Evolutionary conservation across 2,113 vertebrate species (phyloP).

Genomic region (Smithornis capensis): DNA sequence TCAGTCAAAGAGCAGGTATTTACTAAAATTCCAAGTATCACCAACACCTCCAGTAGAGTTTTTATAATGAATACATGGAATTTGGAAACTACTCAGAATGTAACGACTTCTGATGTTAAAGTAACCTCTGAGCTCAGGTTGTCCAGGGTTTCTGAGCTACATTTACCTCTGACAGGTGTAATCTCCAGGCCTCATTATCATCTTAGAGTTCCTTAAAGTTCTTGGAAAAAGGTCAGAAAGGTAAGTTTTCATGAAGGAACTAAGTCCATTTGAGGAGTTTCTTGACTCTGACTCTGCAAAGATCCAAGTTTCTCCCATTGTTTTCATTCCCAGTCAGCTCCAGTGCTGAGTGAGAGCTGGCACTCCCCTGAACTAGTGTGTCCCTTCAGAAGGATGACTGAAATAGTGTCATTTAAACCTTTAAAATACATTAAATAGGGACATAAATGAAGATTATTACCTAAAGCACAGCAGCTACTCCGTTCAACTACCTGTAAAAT

Average conservation of each 20-base stretch:
- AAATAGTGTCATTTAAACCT: neutral
- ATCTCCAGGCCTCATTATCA: neutral
- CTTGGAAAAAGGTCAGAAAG: neutral
- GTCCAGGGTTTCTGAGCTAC: neutral
- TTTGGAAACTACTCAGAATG: neutral
- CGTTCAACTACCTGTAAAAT: neutral
- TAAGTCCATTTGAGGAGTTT: neutral
- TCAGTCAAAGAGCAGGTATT: neutral
- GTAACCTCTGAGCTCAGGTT: neutral
- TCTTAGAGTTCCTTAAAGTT: neutral
- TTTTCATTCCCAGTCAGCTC: neutral
- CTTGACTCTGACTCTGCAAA: neutral
- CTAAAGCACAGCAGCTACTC: neutral
- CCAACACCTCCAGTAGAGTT: neutral
- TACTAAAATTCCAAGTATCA: neutral
- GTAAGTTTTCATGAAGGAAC: neutral
- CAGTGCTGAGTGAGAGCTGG: neutral
- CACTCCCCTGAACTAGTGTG: neutral
- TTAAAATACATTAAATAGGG: neutral
- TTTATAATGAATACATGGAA: neutral
- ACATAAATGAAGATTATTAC: neutral
- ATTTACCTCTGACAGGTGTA: conserved; percentile 12
- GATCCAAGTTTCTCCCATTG: neutral
- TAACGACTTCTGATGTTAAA: neutral
- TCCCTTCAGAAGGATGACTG: neutral